These are phyloP conservation scores for Ganaspis sp. DNA, from an alignment of 1,140 invertebrate species.

Conservation along the genomic window DNA sequence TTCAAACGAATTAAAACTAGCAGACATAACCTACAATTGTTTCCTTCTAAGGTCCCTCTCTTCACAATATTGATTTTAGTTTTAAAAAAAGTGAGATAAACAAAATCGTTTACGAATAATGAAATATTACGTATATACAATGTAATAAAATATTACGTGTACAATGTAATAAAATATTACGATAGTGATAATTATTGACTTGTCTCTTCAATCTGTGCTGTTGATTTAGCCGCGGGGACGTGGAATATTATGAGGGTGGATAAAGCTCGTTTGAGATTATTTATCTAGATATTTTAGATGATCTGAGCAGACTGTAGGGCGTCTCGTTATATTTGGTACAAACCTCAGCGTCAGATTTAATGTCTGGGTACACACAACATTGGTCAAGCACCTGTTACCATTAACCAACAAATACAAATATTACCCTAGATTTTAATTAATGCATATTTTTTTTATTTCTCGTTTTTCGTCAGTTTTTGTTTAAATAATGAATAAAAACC, in stretches of 20 bases:
- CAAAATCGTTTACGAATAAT: too few relatives aligned
- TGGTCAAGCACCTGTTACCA: constrained; percentile 19
- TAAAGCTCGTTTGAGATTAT: background rate
- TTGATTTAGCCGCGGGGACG: background rate
- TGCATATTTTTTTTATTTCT: background rate
- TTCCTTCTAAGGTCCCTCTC: too few relatives aligned
- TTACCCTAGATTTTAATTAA: background rate
- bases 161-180: background rate
- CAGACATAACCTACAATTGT: too few relatives aligned
- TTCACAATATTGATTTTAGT: too few relatives aligned
- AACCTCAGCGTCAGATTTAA: background rate
- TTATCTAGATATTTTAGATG: constrained; percentile 29
- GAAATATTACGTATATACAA: too few relatives aligned
- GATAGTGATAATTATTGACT: background rate
- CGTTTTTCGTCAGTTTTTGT: too few relatives aligned
- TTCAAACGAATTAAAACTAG: too few relatives aligned
- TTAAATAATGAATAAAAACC: too few relatives aligned
- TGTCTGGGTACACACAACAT: background rate
- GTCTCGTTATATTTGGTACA: constrained; percentile 18
- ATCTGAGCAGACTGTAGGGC: constrained; percentile 8
- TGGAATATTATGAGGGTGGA: background rate
- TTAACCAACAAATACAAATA: background rate
- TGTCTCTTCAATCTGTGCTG: background rate
- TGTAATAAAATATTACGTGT: background rate
- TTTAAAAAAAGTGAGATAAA: too few relatives aligned